phyloP scores from a whole-genome alignment of 2,888 invertebrate genomes.

The Drosophila longiperda region DNA sequence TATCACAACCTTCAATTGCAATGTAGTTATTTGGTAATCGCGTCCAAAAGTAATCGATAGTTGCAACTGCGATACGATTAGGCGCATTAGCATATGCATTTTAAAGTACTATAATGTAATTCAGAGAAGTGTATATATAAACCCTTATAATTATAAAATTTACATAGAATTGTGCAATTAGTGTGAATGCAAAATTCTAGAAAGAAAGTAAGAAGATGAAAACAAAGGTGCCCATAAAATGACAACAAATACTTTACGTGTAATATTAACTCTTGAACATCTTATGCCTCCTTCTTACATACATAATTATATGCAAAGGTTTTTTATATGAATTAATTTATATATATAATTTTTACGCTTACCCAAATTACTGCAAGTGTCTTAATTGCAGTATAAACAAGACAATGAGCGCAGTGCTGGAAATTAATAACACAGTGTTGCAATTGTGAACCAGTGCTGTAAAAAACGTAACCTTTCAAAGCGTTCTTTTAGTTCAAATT shows the following conservation, averaged over 20 bases:
- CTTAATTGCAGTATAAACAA: neutral
- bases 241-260: neutral
- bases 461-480: neutral
- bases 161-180: neutral
- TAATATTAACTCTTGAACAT: neutral
- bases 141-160: neutral
- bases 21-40: slow-evolving; percentile 5
- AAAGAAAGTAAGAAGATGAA: neutral
- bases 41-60: neutral
- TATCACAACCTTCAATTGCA: slow-evolving; percentile 3
- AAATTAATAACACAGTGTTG: slow-evolving; percentile 8
- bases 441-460: slow-evolving; percentile 25
- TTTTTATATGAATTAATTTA: no score
- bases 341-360: no score
- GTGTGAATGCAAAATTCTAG: neutral
- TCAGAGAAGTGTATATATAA: neutral
- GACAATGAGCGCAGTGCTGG: neutral
- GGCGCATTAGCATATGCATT: neutral
- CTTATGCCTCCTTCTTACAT: no score
- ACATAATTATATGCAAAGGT: neutral
- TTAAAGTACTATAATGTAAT: neutral
- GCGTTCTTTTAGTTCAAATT: slow-evolving; percentile 6
- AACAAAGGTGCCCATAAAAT: neutral
- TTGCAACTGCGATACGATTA: neutral
- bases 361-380: no score